These are phyloP conservation scores for Sardina pilchardus DNA, from an alignment of 2,113 vertebrate genomes.

Conservation along the genomic window DNA sequence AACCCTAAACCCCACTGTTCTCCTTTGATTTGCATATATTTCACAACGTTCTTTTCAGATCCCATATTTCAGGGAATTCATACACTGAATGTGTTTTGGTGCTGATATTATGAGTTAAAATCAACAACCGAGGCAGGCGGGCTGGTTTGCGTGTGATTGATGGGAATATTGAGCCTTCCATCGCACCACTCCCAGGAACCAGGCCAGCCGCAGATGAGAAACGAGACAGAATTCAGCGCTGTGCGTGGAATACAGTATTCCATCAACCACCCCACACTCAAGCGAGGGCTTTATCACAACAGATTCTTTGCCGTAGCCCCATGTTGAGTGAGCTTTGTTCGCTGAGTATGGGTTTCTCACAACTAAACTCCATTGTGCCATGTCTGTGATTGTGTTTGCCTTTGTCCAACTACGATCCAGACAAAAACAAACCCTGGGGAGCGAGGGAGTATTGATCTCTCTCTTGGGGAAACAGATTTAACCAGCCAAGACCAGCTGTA, in stretches of 20 bases:
- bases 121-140: not conserved
- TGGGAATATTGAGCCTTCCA: not conserved
- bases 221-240: not conserved
- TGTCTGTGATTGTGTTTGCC: not conserved
- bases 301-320: not conserved
- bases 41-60: not conserved
- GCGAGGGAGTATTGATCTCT: not conserved
- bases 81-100: not conserved
- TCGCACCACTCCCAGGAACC: not conserved
- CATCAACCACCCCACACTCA: not conserved
- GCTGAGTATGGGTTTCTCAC: not conserved
- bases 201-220: not conserved
- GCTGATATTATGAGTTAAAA: not conserved
- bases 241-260: not conserved
- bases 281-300: not conserved
- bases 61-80: not conserved
- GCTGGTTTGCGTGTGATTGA: not conserved
- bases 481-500: not conserved
- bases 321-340: not conserved
- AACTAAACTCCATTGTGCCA: not conserved
- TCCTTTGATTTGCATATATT: not conserved
- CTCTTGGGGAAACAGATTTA: not conserved
- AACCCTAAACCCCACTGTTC: not conserved
- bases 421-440: not conserved
- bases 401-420: not conserved